phyloP scores from a whole-genome alignment of 2,888 invertebrate genomes.

The Atrina japonica region DNA sequence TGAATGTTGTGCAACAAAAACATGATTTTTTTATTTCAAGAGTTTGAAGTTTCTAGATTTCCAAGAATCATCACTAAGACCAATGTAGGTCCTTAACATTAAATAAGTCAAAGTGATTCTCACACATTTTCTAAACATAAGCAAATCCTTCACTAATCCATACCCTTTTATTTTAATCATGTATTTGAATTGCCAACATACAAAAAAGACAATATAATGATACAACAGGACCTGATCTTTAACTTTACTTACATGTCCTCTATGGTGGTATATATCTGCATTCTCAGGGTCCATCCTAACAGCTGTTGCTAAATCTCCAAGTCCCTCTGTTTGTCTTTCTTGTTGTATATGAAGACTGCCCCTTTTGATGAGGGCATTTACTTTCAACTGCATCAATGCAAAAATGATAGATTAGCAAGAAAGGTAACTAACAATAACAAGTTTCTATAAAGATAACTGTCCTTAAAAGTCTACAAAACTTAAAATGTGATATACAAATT shows the following conservation, averaged over 20 bases:
- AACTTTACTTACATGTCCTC: constrained; percentile 87
- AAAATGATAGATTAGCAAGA: neutral
- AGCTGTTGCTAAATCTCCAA: constrained; percentile 90
- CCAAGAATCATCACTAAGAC: too few species aligned
- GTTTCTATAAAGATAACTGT: neutral
- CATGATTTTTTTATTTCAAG: too few species aligned
- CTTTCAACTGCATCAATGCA: constrained; percentile 79
- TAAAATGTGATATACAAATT: too few species aligned
- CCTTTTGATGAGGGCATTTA: constrained; percentile 93
- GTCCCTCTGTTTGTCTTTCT: constrained; percentile 83
- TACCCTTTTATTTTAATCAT: neutral
- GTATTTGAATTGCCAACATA: neutral
- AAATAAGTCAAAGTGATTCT: too few species aligned
- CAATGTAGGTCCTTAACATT: too few species aligned
- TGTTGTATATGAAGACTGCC: constrained; percentile 92
- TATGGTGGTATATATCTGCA: constrained; percentile 94
- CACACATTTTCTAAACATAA: too few species aligned
- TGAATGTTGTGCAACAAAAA: too few species aligned
- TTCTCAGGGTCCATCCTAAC: constrained; percentile 89
- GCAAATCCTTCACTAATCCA: neutral
- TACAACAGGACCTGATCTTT: too few species aligned
- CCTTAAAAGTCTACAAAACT: neutral
- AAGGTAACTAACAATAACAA: neutral
- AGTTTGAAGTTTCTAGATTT: too few species aligned
- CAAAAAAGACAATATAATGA: too few species aligned